These are phyloP conservation scores for Gallinago paraguaiae DNA, from an alignment of 2,113 vertebrate genomes.

Conservation along the genomic window DNA sequence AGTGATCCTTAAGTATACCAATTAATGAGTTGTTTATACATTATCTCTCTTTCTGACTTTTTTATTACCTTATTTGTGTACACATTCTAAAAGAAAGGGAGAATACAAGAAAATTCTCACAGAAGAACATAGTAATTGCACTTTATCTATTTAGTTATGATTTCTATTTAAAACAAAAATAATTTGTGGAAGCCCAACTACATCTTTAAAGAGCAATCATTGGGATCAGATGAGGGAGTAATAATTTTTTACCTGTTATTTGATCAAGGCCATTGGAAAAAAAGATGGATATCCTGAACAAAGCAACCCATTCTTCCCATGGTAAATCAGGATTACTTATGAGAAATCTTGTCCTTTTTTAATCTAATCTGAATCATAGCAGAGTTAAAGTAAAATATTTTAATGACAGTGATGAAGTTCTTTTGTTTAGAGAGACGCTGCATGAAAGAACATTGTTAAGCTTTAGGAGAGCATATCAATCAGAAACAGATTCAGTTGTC, in stretches of 20 bases:
- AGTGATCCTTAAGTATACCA: background rate
- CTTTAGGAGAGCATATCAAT: background rate
- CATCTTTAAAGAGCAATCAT: background rate
- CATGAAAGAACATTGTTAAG: background rate
- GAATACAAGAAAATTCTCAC: background rate
- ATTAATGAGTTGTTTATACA: background rate
- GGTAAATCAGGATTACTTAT: background rate
- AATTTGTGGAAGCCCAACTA: background rate
- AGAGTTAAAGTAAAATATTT: background rate
- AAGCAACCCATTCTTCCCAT: background rate
- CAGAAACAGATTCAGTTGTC: background rate
- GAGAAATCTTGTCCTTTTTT: background rate
- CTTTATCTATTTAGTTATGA: background rate
- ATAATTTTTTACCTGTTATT: background rate
- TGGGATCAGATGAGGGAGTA: background rate
- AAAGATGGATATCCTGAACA: background rate
- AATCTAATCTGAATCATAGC: background rate
- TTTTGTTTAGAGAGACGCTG: background rate
- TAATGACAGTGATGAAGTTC: background rate
- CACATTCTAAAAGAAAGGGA: background rate
- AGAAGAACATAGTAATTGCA: background rate
- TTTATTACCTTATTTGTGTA: background rate
- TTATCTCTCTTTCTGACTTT: background rate
- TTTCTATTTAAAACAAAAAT: background rate
- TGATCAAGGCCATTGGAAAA: background rate